These are phyloP conservation scores for Triplophysa rosa DNA, from an alignment of 2,113 vertebrate genomes.

Conservation along the genomic window DNA sequence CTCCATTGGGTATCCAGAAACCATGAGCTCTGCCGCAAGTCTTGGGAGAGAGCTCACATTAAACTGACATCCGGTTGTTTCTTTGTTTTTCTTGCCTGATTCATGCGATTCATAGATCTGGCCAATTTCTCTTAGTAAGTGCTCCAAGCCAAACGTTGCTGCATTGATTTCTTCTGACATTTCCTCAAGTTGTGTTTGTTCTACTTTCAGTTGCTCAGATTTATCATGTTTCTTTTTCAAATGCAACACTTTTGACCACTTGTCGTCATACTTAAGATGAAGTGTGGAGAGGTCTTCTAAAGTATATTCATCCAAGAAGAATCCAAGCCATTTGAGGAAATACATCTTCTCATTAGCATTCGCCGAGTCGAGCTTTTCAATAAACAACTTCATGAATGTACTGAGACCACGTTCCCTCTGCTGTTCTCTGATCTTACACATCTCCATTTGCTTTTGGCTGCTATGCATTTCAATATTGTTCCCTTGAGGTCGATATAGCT, in stretches of 20 bases:
- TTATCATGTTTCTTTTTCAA: slow-evolving; percentile 56
- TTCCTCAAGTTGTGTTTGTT: slow-evolving; percentile 57
- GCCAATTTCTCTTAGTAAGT: slow-evolving; percentile 74
- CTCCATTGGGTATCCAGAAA: slow-evolving; percentile 76
- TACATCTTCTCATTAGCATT: slow-evolving; percentile 57
- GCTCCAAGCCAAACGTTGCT: slow-evolving; percentile 70
- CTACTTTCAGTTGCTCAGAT: background rate
- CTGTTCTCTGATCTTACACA: slow-evolving; percentile 57
- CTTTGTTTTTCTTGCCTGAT: background rate
- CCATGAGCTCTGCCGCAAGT: slow-evolving; percentile 75
- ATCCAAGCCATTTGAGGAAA: slow-evolving; percentile 73
- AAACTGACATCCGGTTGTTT: background rate
- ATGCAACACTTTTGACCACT: slow-evolving; percentile 60
- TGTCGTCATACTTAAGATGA: slow-evolving; percentile 57
- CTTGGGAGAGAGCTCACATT: slow-evolving; percentile 56
- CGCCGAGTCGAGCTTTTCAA: slow-evolving; percentile 49
- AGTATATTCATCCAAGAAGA: slow-evolving; percentile 60
- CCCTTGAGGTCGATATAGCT: slow-evolving; percentile 63
- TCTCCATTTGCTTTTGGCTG: slow-evolving; percentile 62
- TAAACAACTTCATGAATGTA: slow-evolving; percentile 48
- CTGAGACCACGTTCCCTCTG: slow-evolving; percentile 52
- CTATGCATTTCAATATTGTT: slow-evolving; percentile 61
- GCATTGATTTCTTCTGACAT: slow-evolving; percentile 59
- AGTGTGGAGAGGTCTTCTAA: slow-evolving; percentile 57
- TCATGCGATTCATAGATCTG: slow-evolving; percentile 76